Conservation (phyloP, 2,797 vertebrate genomes). For the Helicolenus hilgendorfi region DNA sequence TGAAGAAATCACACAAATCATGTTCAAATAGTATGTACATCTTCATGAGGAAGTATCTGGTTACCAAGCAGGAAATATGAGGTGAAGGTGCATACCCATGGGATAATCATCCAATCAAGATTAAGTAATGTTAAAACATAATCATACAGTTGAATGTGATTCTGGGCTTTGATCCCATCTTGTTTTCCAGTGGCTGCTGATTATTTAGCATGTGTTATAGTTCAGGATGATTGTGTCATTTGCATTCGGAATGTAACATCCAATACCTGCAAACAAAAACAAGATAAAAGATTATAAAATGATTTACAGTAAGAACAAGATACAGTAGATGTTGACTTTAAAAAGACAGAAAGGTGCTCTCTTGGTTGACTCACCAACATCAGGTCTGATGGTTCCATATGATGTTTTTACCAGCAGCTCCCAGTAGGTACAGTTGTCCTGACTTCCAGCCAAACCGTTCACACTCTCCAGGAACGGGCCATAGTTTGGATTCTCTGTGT, state of each 20-base stretch:
- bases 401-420: constrained; percentile 20
- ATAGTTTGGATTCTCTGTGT: constrained; percentile 33
- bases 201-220: neutral
- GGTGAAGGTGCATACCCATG: neutral
- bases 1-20: neutral
- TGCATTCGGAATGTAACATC: constrained; percentile 62
- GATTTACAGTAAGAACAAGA: neutral
- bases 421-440: constrained; percentile 37
- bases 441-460: constrained; percentile 48
- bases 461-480: constrained; percentile 67
- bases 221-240: constrained; percentile 47
- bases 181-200: neutral
- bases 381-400: neutral
- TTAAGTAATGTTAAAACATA: neutral
- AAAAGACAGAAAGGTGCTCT: neutral
- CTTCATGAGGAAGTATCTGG: too few species aligned
- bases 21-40: neutral
- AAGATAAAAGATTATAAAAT: neutral
- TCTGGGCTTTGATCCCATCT: neutral
- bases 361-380: constrained; percentile 65
- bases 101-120: too few species aligned
- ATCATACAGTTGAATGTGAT: neutral
- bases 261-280: constrained; percentile 62
- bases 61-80: neutral
- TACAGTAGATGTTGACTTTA: neutral